A percentile compares a stretch with the other conserved stretches of the same genome.
Evolutionary conservation across 30 jellyfish, hydroid and myxozoan genomes (phyloP).

Genomic region (Hydractinia echinata): DNA sequence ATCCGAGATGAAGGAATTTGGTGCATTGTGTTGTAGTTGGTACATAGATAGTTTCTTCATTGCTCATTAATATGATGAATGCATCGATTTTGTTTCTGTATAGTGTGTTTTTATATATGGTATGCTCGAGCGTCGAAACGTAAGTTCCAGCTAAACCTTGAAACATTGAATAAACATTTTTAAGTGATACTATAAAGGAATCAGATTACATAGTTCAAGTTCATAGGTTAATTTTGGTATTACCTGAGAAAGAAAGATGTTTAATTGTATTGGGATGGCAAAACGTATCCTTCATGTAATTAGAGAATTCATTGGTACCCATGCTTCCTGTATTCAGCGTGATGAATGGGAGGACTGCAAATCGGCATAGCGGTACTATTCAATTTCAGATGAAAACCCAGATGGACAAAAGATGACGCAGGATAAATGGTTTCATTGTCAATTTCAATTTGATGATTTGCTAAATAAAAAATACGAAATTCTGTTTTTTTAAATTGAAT

Average conservation of each 20-base stretch:
- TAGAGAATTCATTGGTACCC: no score
- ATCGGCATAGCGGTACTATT: neutral
- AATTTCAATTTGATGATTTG: neutral
- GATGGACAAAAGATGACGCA: no score
- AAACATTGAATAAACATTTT: neutral
- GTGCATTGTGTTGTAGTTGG: no score
- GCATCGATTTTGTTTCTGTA: no score
- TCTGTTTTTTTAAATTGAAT: neutral
- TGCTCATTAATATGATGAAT: no score
- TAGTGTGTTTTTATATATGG: no score
- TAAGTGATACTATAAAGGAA: neutral
- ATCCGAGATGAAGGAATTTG: no score
- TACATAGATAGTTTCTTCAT: no score
- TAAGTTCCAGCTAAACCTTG: slow-evolving; percentile 1
- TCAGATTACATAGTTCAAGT: neutral
- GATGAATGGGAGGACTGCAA: neutral
- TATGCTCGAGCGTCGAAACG: no score
- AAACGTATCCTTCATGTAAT: neutral
- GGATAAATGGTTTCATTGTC: neutral
- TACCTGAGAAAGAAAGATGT: neutral
- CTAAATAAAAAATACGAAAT: no score
- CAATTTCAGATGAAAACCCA: neutral
- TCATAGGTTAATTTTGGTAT: slow-evolving; percentile 5
- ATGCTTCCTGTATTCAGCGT: neutral
- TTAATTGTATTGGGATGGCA: neutral